These are phyloP conservation scores for Tyto alba DNA, from an alignment of 2,113 vertebrate genomes.

Conservation along the genomic window DNA sequence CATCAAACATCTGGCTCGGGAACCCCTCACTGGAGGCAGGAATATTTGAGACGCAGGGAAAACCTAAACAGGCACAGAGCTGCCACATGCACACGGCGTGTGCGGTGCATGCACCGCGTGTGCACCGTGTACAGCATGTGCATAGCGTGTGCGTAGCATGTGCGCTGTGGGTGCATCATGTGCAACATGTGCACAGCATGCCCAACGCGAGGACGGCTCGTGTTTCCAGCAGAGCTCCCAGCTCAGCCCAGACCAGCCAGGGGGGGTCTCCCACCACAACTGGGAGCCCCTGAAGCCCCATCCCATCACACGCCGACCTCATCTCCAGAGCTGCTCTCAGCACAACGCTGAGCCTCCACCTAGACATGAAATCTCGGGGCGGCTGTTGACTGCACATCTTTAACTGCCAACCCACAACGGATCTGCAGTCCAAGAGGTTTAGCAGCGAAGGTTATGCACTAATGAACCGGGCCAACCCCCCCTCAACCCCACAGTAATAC, in stretches of 20 bases:
- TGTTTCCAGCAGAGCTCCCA: neutral
- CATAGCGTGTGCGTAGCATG: neutral
- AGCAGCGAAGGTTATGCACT: neutral
- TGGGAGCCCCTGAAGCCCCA: neutral
- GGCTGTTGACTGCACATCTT: neutral
- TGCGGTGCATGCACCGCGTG: neutral
- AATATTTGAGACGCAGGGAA: neutral
- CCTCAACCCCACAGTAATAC: neutral
- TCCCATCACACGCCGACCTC: neutral
- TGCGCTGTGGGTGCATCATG: neutral
- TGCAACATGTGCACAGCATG: neutral
- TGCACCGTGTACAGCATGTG: neutral
- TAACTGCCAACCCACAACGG: neutral
- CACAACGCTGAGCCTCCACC: neutral
- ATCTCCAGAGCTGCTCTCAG: neutral
- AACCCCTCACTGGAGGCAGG: neutral
- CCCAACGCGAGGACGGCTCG: rapidly evolving
- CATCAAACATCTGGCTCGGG: neutral
- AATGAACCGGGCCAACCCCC: neutral
- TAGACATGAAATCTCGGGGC: rapidly evolving
- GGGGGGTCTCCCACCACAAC: neutral
- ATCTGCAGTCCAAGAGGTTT: neutral
- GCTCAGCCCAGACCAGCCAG: neutral
- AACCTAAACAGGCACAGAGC: neutral
- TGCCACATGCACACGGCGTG: rapidly evolving